Percentiles rank a stretch among this genome's conserved stretches.
Conservation (phyloP, 1,140 invertebrate genomes). For the Probaryconus sp. region DNA sequence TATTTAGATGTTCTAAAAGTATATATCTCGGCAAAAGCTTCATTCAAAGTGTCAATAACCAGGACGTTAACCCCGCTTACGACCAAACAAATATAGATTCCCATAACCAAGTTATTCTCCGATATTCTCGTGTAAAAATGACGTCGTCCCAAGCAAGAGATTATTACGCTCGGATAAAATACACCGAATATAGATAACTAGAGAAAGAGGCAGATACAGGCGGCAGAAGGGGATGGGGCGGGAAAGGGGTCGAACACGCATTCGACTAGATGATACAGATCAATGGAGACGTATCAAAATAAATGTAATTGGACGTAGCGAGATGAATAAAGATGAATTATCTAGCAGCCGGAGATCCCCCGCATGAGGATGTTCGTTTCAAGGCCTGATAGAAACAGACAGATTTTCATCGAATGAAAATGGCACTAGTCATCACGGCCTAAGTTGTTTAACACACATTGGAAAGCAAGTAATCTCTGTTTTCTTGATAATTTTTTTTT, state of each 20-base stretch:
- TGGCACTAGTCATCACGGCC: no score
- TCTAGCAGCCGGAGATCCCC: no score
- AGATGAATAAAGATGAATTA: constrained; percentile 33
- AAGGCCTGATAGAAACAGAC: no score
- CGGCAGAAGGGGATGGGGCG: constrained; percentile 9
- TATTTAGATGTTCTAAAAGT: constrained; percentile 45
- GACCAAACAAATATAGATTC: constrained; percentile 54
- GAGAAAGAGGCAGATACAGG: constrained; percentile 13
- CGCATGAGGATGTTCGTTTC: no score
- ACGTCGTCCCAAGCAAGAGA: constrained; percentile 37
- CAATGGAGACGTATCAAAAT: constrained; percentile 36
- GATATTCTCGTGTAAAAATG: constrained; percentile 55
- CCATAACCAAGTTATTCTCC: constrained; percentile 52
- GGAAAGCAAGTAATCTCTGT: no score
- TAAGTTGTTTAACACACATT: no score
- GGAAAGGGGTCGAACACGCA: neutral
- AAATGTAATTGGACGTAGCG: constrained; percentile 26
- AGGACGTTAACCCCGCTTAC: constrained; percentile 38
- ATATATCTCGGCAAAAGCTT: constrained; percentile 15
- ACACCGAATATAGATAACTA: constrained; percentile 41
- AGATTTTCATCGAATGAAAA: no score
- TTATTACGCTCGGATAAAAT: constrained; percentile 49
- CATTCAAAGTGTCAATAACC: constrained; percentile 53
- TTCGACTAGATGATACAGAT: constrained; percentile 16
- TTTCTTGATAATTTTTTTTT: no score